Percentiles rank a stretch among this genome's conserved stretches.
These are phyloP conservation scores for Arrhamphus sclerolepis DNA, from an alignment of 2,797 vertebrate species.

Conservation along the genomic window DNA sequence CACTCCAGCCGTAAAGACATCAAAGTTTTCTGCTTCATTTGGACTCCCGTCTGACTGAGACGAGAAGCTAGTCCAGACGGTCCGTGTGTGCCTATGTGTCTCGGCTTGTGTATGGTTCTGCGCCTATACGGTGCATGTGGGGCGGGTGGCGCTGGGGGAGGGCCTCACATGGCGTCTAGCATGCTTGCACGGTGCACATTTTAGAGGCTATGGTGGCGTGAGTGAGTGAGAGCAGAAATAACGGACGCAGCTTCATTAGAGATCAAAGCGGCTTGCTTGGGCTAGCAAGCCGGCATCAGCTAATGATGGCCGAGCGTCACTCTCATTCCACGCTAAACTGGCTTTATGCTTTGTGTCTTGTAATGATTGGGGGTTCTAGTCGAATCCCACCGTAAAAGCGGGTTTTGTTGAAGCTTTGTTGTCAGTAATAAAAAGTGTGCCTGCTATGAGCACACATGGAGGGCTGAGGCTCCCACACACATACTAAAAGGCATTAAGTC, in stretches of 20 bases:
- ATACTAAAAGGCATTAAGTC: constrained; percentile 49
- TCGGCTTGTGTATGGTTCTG: constrained; percentile 32
- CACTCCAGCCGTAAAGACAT: constrained; percentile 73
- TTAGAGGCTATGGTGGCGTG: constrained; percentile 75
- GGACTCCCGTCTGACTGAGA: constrained; percentile 63
- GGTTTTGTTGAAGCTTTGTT: constrained; percentile 80
- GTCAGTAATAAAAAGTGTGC: constrained; percentile 76
- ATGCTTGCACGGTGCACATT: constrained; percentile 35
- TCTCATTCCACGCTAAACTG: constrained; percentile 64
- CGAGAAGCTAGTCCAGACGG: constrained; percentile 69
- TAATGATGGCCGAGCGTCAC: constrained; percentile 76
- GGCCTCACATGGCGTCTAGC: constrained; percentile 68
- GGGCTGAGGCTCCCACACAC: constrained; percentile 63
- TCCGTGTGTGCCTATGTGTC: constrained; percentile 22
- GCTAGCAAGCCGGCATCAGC: constrained; percentile 55
- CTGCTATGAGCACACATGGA: constrained; percentile 74
- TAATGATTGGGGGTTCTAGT: constrained; percentile 72
- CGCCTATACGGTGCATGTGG: constrained; percentile 32
- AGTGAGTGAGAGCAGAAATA: constrained; percentile 76
- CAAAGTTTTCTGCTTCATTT: constrained; percentile 74
- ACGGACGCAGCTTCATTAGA: constrained; percentile 74
- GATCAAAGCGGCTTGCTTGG: constrained; percentile 70
- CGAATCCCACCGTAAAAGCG: constrained; percentile 66
- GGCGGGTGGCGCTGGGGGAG: constrained; percentile 15
- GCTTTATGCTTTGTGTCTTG: constrained; percentile 62